Conservation (phyloP, 30 jellyfish, hydroid and myxozoan genomes). For the Clytia hemisphaerica region DNA sequence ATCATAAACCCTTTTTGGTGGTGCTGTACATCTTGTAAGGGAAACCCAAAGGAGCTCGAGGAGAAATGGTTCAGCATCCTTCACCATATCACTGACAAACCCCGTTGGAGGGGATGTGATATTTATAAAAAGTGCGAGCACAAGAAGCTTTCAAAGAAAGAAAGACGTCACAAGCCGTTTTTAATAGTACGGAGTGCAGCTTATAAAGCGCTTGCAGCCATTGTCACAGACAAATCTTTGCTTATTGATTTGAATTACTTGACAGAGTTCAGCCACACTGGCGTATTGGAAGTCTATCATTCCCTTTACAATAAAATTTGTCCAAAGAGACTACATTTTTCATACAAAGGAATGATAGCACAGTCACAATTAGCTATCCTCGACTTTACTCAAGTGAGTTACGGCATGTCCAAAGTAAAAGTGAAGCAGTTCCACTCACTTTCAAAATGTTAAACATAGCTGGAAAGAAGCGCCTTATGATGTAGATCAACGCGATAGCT, state of each 20-base stretch:
- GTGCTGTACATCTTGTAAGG: conserved; percentile 22
- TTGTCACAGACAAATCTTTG: conserved; percentile 25
- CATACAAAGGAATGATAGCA: conserved; percentile 30
- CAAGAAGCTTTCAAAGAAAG: neutral
- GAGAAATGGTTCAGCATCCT: conserved; percentile 29
- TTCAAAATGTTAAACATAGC: too few species aligned
- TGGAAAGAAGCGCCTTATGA: too few species aligned
- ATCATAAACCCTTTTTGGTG: conserved; percentile 34
- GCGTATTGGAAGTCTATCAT: conserved; percentile 28
- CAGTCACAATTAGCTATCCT: conserved; percentile 36
- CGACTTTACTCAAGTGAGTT: too few species aligned
- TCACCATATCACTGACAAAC: conserved; percentile 22
- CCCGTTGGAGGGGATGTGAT: conserved; percentile 26
- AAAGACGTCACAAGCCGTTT: conserved; percentile 5
- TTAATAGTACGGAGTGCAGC: conserved; percentile 19
- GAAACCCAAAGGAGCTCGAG: neutral
- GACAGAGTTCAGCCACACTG: conserved; percentile 29
- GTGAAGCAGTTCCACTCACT: too few species aligned
- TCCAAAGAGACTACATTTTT: conserved; percentile 34
- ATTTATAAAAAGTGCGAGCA: conserved; percentile 14
- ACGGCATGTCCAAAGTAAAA: too few species aligned
- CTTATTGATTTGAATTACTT: conserved; percentile 10
- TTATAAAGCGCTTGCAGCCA: conserved; percentile 1
- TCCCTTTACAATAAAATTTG: conserved; percentile 21
- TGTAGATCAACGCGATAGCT: too few species aligned